A percentile compares a stretch with the other conserved stretches of the same genome.
phyloP scores from a whole-genome alignment of 2,113 vertebrate species.

The Excalfactoria chinensis region DNA sequence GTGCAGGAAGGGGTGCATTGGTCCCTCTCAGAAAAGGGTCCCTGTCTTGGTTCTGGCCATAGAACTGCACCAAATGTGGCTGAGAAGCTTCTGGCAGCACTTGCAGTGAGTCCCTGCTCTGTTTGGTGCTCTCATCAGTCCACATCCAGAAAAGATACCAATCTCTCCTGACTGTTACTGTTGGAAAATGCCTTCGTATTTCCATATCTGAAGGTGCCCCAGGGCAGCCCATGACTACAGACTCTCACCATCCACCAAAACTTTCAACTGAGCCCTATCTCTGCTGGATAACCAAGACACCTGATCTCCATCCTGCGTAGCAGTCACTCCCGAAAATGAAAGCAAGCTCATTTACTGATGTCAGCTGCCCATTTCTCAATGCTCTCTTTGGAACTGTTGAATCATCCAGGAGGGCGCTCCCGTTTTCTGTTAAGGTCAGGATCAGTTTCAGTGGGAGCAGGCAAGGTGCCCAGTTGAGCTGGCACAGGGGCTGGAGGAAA shows the following conservation, averaged over 20 bases:
- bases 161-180: not conserved
- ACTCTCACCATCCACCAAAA: constrained; percentile 1
- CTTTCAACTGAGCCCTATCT: not conserved
- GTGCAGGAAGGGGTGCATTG: not conserved
- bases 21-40: not conserved
- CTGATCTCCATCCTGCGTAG: not conserved
- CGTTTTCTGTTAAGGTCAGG: constrained; percentile 21
- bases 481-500: not conserved
- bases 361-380: not conserved
- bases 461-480: not conserved
- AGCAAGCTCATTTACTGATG: constrained; percentile 32
- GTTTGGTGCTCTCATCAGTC: not conserved
- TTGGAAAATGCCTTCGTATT: constrained; percentile 5
- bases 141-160: not conserved
- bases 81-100: not conserved
- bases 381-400: not conserved
- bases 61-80: not conserved
- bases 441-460: constrained; percentile 10
- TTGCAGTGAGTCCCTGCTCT: not conserved
- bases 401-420: constrained; percentile 14
- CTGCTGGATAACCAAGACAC: not conserved
- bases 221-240: accelerated
- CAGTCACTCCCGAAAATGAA: not conserved
- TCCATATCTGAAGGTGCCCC: not conserved
- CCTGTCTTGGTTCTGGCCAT: not conserved